Evolutionary conservation across 2,113 vertebrate species (phyloP).

Genomic region (Takifugu flavidus): DNA sequence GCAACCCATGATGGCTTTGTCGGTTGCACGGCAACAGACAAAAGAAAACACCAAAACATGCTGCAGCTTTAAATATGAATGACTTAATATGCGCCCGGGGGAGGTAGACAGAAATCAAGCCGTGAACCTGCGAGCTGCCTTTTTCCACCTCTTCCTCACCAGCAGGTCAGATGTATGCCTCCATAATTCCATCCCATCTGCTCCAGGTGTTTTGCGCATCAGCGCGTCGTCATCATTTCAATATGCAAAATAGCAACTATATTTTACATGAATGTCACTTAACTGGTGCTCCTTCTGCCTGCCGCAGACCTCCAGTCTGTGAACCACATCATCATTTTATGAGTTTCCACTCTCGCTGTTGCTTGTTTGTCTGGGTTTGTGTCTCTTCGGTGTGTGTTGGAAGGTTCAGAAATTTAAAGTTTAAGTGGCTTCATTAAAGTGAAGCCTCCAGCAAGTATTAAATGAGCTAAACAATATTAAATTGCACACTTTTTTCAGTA

Average conservation of each 20-base stretch:
- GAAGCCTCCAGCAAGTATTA: not conserved
- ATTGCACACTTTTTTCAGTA: not conserved
- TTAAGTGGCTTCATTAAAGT: not conserved
- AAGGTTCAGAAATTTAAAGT: not conserved
- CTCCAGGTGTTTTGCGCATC: constrained; percentile 54
- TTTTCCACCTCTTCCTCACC: constrained; percentile 6
- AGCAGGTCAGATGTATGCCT: constrained; percentile 39
- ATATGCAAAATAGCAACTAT: no score
- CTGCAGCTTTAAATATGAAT: constrained; percentile 13
- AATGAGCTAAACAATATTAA: not conserved
- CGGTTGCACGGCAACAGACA: not conserved
- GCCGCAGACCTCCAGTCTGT: no score
- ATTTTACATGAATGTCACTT: no score
- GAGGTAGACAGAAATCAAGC: constrained; percentile 25
- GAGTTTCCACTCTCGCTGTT: no score
- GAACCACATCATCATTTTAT: no score
- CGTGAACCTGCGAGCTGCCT: constrained; percentile 40
- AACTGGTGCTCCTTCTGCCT: no score
- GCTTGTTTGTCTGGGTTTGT: no score
- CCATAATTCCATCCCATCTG: constrained; percentile 51
- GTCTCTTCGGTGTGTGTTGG: no score
- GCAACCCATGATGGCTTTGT: constrained; percentile 8
- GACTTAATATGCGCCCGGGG: constrained; percentile 16
- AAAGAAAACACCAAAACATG: not conserved
- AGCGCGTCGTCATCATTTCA: constrained; percentile 26